A percentile compares a stretch with the other conserved stretches of the same genome.
Evolutionary conservation across 2,888 invertebrate genomes (phyloP).

Genomic region (Brachyptera putata): DNA sequence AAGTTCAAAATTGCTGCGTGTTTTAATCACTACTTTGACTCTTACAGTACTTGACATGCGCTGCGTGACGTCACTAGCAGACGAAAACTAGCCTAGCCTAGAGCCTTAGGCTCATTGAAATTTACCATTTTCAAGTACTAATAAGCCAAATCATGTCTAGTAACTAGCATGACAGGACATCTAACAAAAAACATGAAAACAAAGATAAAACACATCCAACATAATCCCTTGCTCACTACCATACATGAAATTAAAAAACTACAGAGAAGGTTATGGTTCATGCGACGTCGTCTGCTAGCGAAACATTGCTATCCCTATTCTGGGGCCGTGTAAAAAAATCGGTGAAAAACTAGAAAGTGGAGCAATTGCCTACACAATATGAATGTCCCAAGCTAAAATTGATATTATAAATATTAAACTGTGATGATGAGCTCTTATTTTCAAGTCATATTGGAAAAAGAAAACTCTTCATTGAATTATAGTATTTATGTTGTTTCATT

Average conservation of each 20-base stretch:
- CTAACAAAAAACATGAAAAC: not conserved
- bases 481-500: too few relatives aligned
- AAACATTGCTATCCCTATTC: not conserved
- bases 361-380: not conserved
- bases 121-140: too few relatives aligned
- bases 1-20: not conserved
- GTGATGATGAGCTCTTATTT: too few relatives aligned
- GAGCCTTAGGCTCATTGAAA: too few relatives aligned
- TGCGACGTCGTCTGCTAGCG: too few relatives aligned
- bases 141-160: not conserved
- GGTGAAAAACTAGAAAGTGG: not conserved
- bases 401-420: too few relatives aligned
- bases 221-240: not conserved
- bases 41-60: not conserved
- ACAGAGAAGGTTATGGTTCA: not conserved
- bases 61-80: not conserved
- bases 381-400: not conserved
- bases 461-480: too few relatives aligned
- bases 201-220: not conserved
- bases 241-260: not conserved
- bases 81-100: too few relatives aligned
- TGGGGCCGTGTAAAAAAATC: not conserved
- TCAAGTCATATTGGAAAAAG: too few relatives aligned
- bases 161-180: not conserved
- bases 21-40: not conserved